A percentile compares a stretch with the other conserved stretches of the same genome.
Conservation (phyloP, 1,140 invertebrate species). For the Camponotus pennsylvanicus region DNA sequence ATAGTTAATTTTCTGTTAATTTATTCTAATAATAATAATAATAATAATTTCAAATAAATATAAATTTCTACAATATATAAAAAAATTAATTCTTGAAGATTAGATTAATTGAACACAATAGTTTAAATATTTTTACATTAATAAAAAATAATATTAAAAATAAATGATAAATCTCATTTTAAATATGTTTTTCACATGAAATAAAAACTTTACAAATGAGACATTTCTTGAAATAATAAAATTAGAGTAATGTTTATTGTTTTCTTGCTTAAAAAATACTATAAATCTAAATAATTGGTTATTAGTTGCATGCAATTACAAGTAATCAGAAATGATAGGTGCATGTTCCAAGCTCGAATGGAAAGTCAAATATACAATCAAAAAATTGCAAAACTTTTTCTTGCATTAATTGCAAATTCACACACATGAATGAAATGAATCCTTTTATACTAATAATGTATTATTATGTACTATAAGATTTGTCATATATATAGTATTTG, state of each 20-base stretch:
- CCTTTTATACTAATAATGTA: background rate
- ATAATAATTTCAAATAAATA: background rate
- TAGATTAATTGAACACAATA: background rate
- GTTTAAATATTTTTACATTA: background rate
- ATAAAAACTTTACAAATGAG: background rate
- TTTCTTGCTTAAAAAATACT: background rate
- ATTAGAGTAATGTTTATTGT: background rate
- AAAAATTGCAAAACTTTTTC: background rate
- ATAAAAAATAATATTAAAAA: background rate
- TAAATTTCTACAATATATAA: background rate
- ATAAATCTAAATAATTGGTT: background rate
- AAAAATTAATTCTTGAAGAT: background rate
- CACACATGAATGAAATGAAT: background rate
- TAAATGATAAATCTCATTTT: background rate
- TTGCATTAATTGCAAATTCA: background rate
- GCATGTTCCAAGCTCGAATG: background rate
- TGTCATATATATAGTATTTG: background rate
- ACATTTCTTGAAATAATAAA: background rate
- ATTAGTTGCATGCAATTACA: background rate
- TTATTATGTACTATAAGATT: background rate
- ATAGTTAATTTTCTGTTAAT: background rate
- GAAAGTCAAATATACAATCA: constrained; percentile 8
- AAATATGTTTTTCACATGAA: background rate
- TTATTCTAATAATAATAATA: background rate
- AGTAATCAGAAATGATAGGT: background rate